phyloP scores from a whole-genome alignment of 2,888 invertebrate genomes.

The Apomyelois bistriatella region DNA sequence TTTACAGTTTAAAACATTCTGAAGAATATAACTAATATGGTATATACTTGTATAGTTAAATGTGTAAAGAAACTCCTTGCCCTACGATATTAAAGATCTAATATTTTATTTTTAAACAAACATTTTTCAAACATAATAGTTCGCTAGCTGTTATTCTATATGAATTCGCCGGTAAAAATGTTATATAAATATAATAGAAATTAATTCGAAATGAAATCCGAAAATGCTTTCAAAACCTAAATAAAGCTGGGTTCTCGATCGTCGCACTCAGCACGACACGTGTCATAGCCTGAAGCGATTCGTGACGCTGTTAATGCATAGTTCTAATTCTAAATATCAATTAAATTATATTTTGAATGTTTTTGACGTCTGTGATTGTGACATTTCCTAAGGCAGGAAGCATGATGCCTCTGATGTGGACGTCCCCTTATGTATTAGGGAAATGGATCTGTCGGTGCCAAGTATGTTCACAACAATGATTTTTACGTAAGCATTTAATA shows the following conservation, averaged over 20 bases:
- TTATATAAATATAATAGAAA: not conserved
- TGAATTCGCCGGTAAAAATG: too few relatives aligned
- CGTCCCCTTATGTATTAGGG: constrained; percentile 3
- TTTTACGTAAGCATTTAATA: not conserved
- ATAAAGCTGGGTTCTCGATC: constrained; percentile 21
- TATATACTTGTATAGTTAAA: too few relatives aligned
- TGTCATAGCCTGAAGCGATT: constrained; percentile 36
- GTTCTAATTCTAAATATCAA: constrained; percentile 27
- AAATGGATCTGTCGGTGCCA: not conserved
- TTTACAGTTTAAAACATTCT: too few relatives aligned
- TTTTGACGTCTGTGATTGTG: constrained; percentile 34
- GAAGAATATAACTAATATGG: too few relatives aligned
- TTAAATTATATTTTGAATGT: constrained; percentile 38
- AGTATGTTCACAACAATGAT: not conserved
- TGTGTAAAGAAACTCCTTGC: too few relatives aligned
- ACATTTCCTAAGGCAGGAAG: constrained; percentile 27
- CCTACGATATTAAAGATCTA: too few relatives aligned
- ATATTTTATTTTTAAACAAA: too few relatives aligned
- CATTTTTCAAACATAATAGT: too few relatives aligned
- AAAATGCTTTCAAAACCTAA: constrained; percentile 43
- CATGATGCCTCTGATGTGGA: constrained; percentile 20
- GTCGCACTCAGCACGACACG: constrained; percentile 36
- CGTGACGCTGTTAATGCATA: constrained; percentile 31
- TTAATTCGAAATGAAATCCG: constrained; percentile 19
- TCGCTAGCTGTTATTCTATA: too few relatives aligned